These are phyloP conservation scores for Pelvicachromis taeniatus DNA, from an alignment of 2,113 vertebrate species.

Conservation along the genomic window DNA sequence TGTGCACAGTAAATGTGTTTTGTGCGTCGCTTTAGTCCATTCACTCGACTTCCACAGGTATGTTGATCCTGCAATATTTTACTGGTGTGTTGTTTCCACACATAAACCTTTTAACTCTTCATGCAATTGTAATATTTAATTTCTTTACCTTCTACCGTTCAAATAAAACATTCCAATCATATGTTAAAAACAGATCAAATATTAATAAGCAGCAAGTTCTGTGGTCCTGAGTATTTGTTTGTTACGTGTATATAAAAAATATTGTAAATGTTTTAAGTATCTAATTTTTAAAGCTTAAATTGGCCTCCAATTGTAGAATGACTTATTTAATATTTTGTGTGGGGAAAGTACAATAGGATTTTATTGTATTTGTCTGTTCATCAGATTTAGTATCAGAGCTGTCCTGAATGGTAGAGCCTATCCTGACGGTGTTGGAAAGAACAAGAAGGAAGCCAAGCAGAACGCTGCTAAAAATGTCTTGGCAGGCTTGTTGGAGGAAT, in stretches of 20 bases:
- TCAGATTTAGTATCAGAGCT: background rate
- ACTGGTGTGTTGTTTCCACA: background rate
- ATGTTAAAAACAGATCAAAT: background rate
- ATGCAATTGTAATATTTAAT: background rate
- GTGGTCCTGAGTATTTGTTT: background rate
- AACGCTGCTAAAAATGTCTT: constrained; percentile 67
- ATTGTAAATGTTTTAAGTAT: no score
- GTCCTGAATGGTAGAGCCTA: constrained; percentile 40
- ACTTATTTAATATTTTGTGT: background rate
- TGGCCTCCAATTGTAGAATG: background rate
- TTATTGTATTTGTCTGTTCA: background rate
- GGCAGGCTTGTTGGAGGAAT: background rate
- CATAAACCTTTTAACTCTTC: background rate
- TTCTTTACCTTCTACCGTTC: background rate
- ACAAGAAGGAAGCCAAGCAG: constrained; percentile 70
- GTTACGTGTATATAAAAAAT: background rate
- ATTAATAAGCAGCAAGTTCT: background rate
- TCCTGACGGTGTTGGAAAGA: constrained; percentile 55
- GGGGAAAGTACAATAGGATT: background rate
- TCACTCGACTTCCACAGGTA: background rate
- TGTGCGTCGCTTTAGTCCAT: background rate
- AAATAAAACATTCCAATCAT: background rate
- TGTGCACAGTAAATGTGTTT: fast-evolving
- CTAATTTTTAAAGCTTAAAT: background rate
- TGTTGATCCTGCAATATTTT: background rate